These are phyloP conservation scores for Acanthosepion lycidas DNA, from an alignment of 2,888 invertebrate genomes.

Conservation along the genomic window DNA sequence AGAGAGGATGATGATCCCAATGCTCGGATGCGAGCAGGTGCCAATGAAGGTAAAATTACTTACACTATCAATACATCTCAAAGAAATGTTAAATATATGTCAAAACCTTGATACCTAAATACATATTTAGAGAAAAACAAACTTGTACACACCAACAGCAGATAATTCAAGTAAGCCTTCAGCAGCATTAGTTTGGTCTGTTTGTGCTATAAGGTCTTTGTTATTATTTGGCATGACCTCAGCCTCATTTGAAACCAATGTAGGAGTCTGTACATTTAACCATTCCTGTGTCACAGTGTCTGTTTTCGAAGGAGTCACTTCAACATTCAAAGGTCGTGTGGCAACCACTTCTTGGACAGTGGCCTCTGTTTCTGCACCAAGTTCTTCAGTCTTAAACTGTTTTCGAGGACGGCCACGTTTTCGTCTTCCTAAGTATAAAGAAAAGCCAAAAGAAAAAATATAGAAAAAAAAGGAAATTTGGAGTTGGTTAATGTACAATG, in stretches of 20 bases:
- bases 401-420: conserved; percentile 66
- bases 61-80: no score
- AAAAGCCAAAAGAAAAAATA: not conserved
- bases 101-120: not conserved
- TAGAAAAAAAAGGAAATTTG: not conserved
- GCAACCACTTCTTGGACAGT: not conserved
- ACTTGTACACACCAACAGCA: conserved; percentile 65
- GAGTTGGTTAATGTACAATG: not conserved
- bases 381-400: conserved; percentile 46
- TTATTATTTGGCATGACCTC: not conserved
- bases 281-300: not conserved
- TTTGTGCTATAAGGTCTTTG: conserved; percentile 43
- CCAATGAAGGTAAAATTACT: no score
- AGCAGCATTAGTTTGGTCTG: conserved; percentile 66
- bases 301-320: not conserved
- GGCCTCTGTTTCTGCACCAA: not conserved
- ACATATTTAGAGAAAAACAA: not conserved
- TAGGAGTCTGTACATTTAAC: not conserved
- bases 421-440: conserved; percentile 56
- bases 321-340: not conserved
- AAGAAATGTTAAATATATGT: no score
- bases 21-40: no score
- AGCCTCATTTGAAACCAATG: not conserved
- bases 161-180: conserved; percentile 73
- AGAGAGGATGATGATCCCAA: no score